Evolutionary conservation across 2,888 invertebrate genomes (phyloP), one percentile per base, ranked within the genome.

Genomic region (Geophilus truncorum): DNA sequence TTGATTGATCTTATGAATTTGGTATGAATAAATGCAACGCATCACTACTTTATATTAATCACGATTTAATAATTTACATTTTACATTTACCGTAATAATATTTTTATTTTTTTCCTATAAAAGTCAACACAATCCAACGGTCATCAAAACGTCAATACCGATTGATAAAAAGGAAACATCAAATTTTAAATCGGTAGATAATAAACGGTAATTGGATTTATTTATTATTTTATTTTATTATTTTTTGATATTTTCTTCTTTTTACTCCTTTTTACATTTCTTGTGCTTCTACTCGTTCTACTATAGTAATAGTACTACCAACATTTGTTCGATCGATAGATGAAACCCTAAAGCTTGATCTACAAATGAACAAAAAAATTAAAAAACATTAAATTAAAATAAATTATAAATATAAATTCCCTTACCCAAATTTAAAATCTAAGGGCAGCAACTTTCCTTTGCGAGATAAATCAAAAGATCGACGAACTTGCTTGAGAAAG

Each of bases 1-100:
- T 45, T 82, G 62, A 78, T 80, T 12, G 82, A 82, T 80, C 51
- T 82, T 18, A 78, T 82, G 21, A 76, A 82, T 45, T 34, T 82
- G 78, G 82, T 82, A 80, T 75, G 77, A 23, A 75, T 23, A 23
- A 15, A 15, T 23, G 7, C 1, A 12, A 32, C 0, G 25, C 1
- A 4, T 21, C n/a, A 23, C 9, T 6, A 25, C 2, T 1, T 6
- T 15, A 3, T 6, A 15, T 25, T 25, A 15, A 9, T 25, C 70
- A 70, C n/a, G 12, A 1, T 70, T n/a, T 1, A 15, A 62, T 25
- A n/a, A 12, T 15, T 70, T n/a, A n/a, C n/a, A n/a, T n/a, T n/a
- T n/a, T n/a, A n/a, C n/a, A n/a, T n/a, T n/a, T n/a, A n/a, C n/a
- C n/a, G n/a, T n/a, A n/a, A n/a, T n/a, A n/a, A n/a, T n/a, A n/a